A percentile compares a stretch with the other conserved stretches of the same genome.
Conservation (phyloP, 2,888 invertebrate species). For the Hybos culiciformis region DNA sequence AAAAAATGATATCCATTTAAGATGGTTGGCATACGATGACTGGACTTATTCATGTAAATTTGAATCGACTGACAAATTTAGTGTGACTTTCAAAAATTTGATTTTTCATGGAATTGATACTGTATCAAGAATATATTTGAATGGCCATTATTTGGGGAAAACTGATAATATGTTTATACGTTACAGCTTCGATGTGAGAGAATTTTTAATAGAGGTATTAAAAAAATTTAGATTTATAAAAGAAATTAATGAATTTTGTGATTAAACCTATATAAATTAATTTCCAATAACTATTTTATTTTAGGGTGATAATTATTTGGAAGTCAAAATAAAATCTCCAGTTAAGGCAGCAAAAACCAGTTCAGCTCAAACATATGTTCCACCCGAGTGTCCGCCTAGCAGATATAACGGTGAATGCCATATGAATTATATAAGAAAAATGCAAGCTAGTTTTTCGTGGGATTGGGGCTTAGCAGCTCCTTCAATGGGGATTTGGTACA, state of each 20-base stretch:
- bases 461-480: conserved; percentile 96
- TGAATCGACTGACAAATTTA: conserved; percentile 35
- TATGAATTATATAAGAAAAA: conserved; percentile 78
- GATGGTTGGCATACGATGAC: conserved; percentile 69
- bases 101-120: conserved; percentile 82
- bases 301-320: conserved; percentile 43
- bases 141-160: conserved; percentile 44
- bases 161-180: conserved; percentile 76
- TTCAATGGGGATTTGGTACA: conserved; percentile 88
- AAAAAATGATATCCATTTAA: conserved; percentile 62
- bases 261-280: background rate
- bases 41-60: conserved; percentile 66
- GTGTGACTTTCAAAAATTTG: conserved; percentile 35
- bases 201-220: conserved; percentile 28
- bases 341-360: conserved; percentile 42
- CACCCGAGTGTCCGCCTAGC: conserved; percentile 62
- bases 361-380: conserved; percentile 33
- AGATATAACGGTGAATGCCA: conserved; percentile 82
- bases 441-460: conserved; percentile 92
- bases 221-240: background rate
- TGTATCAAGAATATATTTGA: conserved; percentile 58
- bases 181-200: conserved; percentile 56
- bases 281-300: conserved; percentile 16
- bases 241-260: background rate
- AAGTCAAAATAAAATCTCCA: conserved; percentile 50